Evolutionary conservation across 2,888 invertebrate genomes (phyloP), one percentile per base, ranked within the genome.

Genomic region (Diarsia rubi): DNA sequence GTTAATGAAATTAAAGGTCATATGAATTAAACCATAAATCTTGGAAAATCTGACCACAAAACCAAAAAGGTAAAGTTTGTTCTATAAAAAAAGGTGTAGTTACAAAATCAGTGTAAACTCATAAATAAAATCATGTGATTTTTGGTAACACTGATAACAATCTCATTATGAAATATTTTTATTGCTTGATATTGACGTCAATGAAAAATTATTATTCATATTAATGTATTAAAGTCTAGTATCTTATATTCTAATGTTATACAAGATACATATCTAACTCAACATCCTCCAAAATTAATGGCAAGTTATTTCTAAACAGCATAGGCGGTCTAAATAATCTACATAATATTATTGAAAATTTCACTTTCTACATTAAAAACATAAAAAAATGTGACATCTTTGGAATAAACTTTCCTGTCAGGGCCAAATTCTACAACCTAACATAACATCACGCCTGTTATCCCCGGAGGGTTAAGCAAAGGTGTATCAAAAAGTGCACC

Each of bases 111-210:
- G 5, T 24, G 24, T 47, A 16, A 24, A 12, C 24, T 68, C 24
- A 52, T 60, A 45, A 64, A 64, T 52, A 31, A 60, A 60, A 42
- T 47, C 59, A 42, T 16, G 47, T 47, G 42, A 78, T 24, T 45
- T 73, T 60, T 66, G 45, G 14, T 42, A 9, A 47, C 59, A 37
- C 44, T 44, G 19, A 52, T 71, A 69, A 31, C 1, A 37, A 72
- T 72, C 47, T 59, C 16, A 37, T 79, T 73, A 66, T 21, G 27
- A 62, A 60, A 78, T 47, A 47, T 66, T 49, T 70, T 54, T 60
- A 77, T 72, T 37, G 52, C 73, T 62, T 37, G 60, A 4, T 24
- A 66, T 47, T 80, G 80, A 80, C 74, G 80, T 74, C 78, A 78
- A 49, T 73, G 44, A 31, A 49, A 80, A 42, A 66, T 49, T 45